Percentiles rank a stretch among this genome's conserved stretches.
Evolutionary conservation across 2,888 invertebrate genomes (phyloP).

Genomic region (Heteromurus nitidus): DNA sequence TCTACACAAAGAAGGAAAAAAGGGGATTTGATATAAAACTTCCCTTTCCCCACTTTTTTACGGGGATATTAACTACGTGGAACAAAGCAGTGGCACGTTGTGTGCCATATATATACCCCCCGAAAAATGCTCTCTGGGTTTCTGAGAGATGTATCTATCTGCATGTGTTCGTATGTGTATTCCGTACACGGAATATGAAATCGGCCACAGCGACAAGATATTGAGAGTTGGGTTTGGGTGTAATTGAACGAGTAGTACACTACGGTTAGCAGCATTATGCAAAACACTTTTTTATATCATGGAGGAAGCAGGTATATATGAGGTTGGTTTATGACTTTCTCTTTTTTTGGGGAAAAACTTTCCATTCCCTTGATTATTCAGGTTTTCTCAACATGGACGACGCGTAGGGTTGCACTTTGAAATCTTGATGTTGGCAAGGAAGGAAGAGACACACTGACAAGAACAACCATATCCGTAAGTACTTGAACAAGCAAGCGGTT

Average conservation of each 20-base stretch:
- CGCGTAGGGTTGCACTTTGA: not conserved
- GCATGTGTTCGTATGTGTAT: not conserved
- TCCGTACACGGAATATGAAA: constrained; percentile 8
- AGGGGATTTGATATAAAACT: not conserved
- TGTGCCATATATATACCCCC: no score
- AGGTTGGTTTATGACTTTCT: not conserved
- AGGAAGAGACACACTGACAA: no score
- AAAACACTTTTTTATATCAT: not conserved
- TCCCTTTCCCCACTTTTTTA: not conserved
- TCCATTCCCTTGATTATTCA: constrained; percentile 5
- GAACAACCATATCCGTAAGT: no score
- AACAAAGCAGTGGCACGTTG: no score
- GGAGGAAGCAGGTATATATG: not conserved
- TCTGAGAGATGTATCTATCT: no score
- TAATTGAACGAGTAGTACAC: constrained; percentile 4
- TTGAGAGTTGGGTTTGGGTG: constrained; percentile 19
- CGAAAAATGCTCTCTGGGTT: no score
- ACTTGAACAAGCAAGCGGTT: no score
- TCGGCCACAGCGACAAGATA: constrained; percentile 30
- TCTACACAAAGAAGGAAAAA: not conserved
- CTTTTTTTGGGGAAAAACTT: not conserved
- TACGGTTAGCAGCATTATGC: not conserved
- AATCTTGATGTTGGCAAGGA: not conserved
- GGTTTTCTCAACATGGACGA: not conserved
- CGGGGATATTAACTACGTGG: no score